Base-by-base conservation (phyloP, 92 coral and sea anemone genomes). In the Isaurus tuberculatus region DNA sequence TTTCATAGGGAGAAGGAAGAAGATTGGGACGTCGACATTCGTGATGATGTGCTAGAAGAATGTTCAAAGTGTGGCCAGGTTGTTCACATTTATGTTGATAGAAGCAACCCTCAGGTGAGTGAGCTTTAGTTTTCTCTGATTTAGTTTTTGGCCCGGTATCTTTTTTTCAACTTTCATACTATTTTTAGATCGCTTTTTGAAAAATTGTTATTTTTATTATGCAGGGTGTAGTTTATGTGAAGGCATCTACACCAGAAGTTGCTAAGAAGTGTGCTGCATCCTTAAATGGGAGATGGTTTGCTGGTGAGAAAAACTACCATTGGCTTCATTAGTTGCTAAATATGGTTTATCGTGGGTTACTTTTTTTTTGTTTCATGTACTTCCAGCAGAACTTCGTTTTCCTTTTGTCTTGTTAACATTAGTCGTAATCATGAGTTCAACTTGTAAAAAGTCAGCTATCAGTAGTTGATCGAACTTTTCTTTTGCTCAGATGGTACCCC, bases 251-350 rank as follows among this genome's bases (percentile, higher is more conserved):
- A 43, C 93, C 99, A 48, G 99, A 96, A 64, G 79, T 87, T 36
- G 99, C 99, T 66, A 90, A 91, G 17, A 92, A 91, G 58, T 97
- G 98, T 16, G 87, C 98, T 25, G 92, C 89, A 67, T 78, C 98
- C 58, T 88, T 96, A 44, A 97, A 94, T 69, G 99, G 99, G 13
- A 81, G 99, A 28, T 96, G 99, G 99, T 96, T 96, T 92, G 99
- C 99, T 27, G 99, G 99, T 95, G 72, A 44, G 91, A 28, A 9
- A 44, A 10, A 7, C 11, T 8, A 40, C 5, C 0, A 40, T 8
- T 8, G 46, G 7, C 11, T 40, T 40, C 9, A 40, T 40, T 1
- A 40, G 11, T n/a, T n/a, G n/a, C n/a, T n/a, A n/a, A n/a, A n/a
- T n/a, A n/a, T n/a, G n/a, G n/a, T n/a, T n/a, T n/a, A n/a, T n/a